Evolutionary conservation across 1,140 invertebrate genomes (phyloP), one percentile per base, ranked within the genome.

Genomic region (Meloidogyne chitwoodi): DNA sequence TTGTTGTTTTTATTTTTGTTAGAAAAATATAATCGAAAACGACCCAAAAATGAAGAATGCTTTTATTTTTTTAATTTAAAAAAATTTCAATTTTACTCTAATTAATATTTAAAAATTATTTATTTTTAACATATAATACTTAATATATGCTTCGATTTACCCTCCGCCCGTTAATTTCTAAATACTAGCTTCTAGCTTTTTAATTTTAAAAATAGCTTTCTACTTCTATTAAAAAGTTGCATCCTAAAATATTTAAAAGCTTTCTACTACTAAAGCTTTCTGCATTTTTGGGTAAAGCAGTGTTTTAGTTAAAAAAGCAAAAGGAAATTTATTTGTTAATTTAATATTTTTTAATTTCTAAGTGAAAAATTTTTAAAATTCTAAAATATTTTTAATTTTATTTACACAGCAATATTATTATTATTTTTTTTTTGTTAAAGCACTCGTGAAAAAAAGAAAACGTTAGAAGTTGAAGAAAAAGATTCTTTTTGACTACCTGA

Each of bases 401-500:
- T 62, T 61, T 31, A 41, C 31, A 31, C 74, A 11, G 75, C 64
- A 34, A 19, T 16, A 29, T 22, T 34, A 27, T 29, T 61, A 66
- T 16, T 6, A 8, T 8, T 38, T 6, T 38, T 6, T 38, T 8
- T 24, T 41, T 77, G 31, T 41, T 78, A 22, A 56, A 48, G 62
- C 12, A 66, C 27, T 61, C 56, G 65, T 29, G 26, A 76, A 29
- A 24, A 34, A 34, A 14, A 76, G 24, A 34, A 44, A 66, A 34
- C 62, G 68, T 64, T 44, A 48, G 75, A 27, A 61, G 61, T 41
- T 38, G 34, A 31, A 27, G 34, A 34, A 72, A 79, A 72, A 34
- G 56, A 63, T n/a, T 62, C 16, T 56, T 77, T 56, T 41, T 19
- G 80, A 83, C 69, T 69, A 83, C 82, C 82, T 76, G 61, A 62